Conservation (phyloP, 2,113 vertebrate genomes). For the Quiscalus mexicanus region DNA sequence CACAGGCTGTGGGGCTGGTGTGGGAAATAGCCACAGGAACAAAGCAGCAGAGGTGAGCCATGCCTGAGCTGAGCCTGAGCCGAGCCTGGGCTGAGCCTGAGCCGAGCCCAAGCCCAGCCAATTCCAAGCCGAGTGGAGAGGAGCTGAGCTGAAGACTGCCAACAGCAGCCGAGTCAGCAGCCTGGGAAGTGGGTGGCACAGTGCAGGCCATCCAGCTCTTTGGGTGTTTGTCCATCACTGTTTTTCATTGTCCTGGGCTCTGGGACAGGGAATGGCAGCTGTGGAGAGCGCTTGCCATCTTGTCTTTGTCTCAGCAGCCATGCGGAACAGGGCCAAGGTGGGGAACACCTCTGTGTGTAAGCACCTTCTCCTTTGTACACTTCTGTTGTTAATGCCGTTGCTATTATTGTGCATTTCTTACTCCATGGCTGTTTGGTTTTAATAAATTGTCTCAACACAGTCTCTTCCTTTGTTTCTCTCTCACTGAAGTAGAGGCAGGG, state of each 20-base stretch:
- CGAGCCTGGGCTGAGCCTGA: too few species aligned
- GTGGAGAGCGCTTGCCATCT: neutral
- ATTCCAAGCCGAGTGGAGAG: neutral
- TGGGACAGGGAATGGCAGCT: neutral
- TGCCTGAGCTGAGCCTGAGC: neutral
- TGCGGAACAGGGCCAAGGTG: neutral
- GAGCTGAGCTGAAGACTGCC: accelerated
- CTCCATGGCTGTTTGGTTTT: neutral
- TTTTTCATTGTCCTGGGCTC: accelerated
- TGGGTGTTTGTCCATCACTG: neutral
- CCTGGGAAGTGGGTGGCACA: neutral
- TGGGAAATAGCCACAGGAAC: neutral
- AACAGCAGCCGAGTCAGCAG: accelerated
- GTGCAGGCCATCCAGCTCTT: neutral
- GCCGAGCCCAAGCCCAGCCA: neutral
- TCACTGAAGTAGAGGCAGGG: too few species aligned
- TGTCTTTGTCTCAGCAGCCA: neutral
- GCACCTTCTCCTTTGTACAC: neutral
- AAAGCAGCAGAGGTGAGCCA: accelerated
- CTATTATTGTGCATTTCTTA: neutral
- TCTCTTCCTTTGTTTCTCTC: neutral
- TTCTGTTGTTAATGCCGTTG: neutral
- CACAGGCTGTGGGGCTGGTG: neutral
- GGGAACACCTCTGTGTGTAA: neutral
- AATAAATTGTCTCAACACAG: neutral